Conservation (phyloP, 2,888 invertebrate genomes). For the Diadegma fenestrale region DNA sequence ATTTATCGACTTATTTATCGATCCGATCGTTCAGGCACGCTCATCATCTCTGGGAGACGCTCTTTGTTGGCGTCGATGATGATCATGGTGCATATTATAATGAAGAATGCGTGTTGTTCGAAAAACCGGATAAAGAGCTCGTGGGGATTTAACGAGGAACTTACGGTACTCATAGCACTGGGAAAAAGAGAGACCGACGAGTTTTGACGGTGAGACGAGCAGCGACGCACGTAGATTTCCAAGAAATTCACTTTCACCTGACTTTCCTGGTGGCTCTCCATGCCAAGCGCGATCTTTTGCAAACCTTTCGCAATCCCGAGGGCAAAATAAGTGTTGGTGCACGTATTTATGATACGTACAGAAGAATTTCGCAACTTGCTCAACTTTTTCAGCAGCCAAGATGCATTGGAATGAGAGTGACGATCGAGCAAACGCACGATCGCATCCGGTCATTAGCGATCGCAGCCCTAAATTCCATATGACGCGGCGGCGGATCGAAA, state of each 20-base stretch:
- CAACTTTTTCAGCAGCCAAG: constrained; percentile 10
- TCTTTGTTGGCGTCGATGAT: neutral
- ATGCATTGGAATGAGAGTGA: neutral
- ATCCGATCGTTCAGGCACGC: neutral
- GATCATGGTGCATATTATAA: constrained; percentile 6
- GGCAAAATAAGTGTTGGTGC: constrained; percentile 15
- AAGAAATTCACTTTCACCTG: constrained; percentile 84
- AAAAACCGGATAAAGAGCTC: constrained; percentile 47
- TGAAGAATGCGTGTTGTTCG: constrained; percentile 30
- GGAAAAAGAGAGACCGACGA: constrained; percentile 26
- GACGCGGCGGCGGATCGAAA: constrained; percentile 54
- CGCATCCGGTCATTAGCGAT: constrained; percentile 26
- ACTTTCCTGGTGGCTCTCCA: constrained; percentile 66
- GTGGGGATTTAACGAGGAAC: constrained; percentile 64
- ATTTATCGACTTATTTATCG: neutral
- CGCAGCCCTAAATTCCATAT: constrained; percentile 6
- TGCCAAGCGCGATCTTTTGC: constrained; percentile 61
- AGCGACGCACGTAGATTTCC: constrained; percentile 79
- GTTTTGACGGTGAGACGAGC: constrained; percentile 47
- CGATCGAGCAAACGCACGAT: constrained; percentile 13
- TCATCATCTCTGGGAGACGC: neutral
- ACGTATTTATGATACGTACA: constrained; percentile 14
- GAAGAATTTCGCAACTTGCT: neutral
- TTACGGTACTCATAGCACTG: constrained; percentile 47
- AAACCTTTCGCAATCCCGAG: constrained; percentile 66